These are phyloP conservation scores for Pammene aurita DNA, from an alignment of 2,888 invertebrate species.

Conservation along the genomic window DNA sequence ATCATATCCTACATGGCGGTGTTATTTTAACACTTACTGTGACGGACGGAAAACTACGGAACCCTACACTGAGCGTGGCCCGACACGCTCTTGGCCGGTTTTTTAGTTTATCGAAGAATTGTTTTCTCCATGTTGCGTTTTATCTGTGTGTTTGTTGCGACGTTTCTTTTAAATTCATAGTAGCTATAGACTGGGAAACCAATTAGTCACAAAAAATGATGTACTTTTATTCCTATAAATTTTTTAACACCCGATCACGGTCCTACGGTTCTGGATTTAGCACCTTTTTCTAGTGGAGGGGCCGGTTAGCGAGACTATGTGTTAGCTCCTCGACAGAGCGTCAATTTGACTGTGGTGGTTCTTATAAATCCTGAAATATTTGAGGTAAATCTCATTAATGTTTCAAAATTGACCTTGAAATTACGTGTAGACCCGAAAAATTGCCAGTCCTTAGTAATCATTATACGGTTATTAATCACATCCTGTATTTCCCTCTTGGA, in stretches of 20 bases:
- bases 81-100: no score
- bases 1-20: no score
- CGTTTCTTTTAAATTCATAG: not conserved
- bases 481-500: conserved; percentile 59
- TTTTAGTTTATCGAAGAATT: not conserved
- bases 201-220: no score
- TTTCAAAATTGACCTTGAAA: conserved; percentile 16
- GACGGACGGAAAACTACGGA: no score
- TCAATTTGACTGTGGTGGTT: no score
- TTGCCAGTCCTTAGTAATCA: conserved; percentile 46
- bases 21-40: no score
- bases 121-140: not conserved
- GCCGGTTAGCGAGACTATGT: not conserved
- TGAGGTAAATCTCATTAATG: not conserved
- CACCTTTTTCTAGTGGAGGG: no score
- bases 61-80: no score
- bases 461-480: conserved; percentile 69
- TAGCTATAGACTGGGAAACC: not conserved
- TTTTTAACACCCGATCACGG: not conserved
- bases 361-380: not conserved
- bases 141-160: not conserved
- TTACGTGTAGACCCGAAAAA: conserved; percentile 29
- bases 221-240: not conserved
- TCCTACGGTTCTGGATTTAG: no score
- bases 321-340: no score